Evolutionary conservation across 2,797 vertebrate genomes (phyloP).

Genomic region (Sternarchorhynchus goeldii): DNA sequence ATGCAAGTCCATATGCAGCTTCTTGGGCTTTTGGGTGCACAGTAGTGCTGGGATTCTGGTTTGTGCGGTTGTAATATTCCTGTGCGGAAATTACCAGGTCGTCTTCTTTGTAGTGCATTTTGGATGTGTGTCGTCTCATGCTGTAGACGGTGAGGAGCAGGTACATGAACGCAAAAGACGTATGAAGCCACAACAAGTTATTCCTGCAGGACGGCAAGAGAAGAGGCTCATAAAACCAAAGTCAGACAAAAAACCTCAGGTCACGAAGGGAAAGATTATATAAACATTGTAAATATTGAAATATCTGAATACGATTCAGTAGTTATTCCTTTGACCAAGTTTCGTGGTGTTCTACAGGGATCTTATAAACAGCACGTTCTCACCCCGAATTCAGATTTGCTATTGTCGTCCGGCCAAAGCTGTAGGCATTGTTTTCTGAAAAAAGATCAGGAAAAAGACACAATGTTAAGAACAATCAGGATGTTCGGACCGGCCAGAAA

Average conservation of each 20-base stretch:
- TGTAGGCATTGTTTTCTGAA: slow-evolving; percentile 95
- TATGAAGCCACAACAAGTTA: slow-evolving; percentile 94
- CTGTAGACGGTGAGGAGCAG: slow-evolving; percentile 96
- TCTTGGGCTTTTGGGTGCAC: neutral
- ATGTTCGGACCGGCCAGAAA: neutral
- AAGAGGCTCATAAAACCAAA: neutral
- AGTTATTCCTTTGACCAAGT: no score
- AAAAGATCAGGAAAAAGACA: neutral
- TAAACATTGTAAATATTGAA: neutral
- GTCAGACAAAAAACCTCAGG: neutral
- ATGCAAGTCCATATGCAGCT: no score
- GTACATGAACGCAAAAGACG: slow-evolving; percentile 93
- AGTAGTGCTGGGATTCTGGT: neutral
- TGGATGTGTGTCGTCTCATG: slow-evolving; percentile 97
- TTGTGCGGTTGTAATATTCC: neutral
- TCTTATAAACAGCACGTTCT: slow-evolving; percentile 44
- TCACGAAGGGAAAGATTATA: neutral
- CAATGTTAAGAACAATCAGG: neutral
- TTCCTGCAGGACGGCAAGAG: slow-evolving; percentile 73
- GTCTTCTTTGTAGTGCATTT: slow-evolving; percentile 98
- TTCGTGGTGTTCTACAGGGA: neutral
- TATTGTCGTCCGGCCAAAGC: slow-evolving; percentile 96
- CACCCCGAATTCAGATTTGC: slow-evolving; percentile 94
- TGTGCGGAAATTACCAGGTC: slow-evolving; percentile 82
- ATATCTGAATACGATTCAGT: no score